phyloP scores from a whole-genome alignment of 1,140 invertebrate genomes.

The Aporrectodea caliginosa region DNA sequence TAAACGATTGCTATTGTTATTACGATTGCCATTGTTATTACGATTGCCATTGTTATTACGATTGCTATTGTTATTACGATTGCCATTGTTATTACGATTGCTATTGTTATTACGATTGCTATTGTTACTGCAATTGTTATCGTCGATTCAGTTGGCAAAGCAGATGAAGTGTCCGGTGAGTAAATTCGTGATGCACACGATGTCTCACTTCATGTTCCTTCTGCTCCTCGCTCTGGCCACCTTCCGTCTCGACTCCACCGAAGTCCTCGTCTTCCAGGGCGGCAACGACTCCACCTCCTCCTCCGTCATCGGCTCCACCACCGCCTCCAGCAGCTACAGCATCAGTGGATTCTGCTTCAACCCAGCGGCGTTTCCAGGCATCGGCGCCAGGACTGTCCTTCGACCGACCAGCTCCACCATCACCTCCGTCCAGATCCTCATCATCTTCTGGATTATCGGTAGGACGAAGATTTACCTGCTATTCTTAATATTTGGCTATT shows the following conservation, averaged over 20 bases:
- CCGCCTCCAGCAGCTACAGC: neutral
- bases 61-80: too few relatives aligned
- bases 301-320: neutral
- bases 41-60: too few relatives aligned
- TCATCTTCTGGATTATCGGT: conserved; percentile 55
- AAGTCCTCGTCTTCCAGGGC: neutral
- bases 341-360: conserved; percentile 35
- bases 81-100: neutral
- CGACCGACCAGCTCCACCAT: conserved; percentile 49
- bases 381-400: conserved; percentile 32
- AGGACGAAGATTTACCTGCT: too few relatives aligned
- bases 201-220: conserved; percentile 53
- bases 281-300: conserved; percentile 12
- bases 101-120: neutral
- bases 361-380: neutral
- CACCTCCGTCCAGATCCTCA: conserved; percentile 53
- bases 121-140: conserved; percentile 21
- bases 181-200: conserved; percentile 48
- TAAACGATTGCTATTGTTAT: too few relatives aligned
- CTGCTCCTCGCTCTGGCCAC: conserved; percentile 52
- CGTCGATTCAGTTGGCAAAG: conserved; percentile 39
- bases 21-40: too few relatives aligned
- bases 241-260: conserved; percentile 42
- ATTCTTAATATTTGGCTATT: too few relatives aligned
- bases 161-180: conserved; percentile 47